phyloP scores from a whole-genome alignment of 1,140 invertebrate species.

The Sycobia sp. region DNA sequence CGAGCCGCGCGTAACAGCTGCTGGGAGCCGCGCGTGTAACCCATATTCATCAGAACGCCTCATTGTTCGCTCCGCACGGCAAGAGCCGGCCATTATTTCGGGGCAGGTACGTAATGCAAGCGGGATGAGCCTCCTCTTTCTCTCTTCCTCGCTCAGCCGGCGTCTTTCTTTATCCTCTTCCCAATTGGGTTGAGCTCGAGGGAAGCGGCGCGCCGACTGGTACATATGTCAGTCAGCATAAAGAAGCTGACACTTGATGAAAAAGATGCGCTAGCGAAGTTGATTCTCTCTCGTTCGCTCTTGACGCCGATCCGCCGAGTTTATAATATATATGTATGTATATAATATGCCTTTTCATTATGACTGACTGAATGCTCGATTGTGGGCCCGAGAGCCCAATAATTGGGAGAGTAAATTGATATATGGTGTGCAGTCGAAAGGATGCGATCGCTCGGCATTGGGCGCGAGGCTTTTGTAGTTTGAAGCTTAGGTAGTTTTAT shows the following conservation, averaged over 20 bases:
- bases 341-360: not conserved
- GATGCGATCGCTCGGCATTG: not conserved
- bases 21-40: slow-evolving; percentile 58
- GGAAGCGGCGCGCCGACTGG: slow-evolving; percentile 4
- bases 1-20: slow-evolving; percentile 52
- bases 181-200: slow-evolving; percentile 6
- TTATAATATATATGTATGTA: too few species aligned
- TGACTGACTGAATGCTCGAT: not conserved
- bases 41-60: slow-evolving; percentile 60
- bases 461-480: too few species aligned
- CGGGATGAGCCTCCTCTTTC: not conserved
- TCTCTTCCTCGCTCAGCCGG: too few species aligned
- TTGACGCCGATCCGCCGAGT: not conserved
- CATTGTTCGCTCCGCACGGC: slow-evolving; percentile 51
- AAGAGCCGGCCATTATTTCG: slow-evolving; percentile 39
- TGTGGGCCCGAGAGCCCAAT: not conserved
- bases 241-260: slow-evolving; percentile 26
- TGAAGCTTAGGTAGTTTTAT: too few species aligned
- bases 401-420: slow-evolving; percentile 20
- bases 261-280: slow-evolving; percentile 25
- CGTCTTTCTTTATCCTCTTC: too few species aligned
- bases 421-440: not conserved
- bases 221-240: slow-evolving; percentile 28
- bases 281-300: not conserved
- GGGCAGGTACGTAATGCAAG: slow-evolving; percentile 50